Conservation (phyloP, 92 coral and sea anemone genomes). For the Anthopleura xanthogrammica region DNA sequence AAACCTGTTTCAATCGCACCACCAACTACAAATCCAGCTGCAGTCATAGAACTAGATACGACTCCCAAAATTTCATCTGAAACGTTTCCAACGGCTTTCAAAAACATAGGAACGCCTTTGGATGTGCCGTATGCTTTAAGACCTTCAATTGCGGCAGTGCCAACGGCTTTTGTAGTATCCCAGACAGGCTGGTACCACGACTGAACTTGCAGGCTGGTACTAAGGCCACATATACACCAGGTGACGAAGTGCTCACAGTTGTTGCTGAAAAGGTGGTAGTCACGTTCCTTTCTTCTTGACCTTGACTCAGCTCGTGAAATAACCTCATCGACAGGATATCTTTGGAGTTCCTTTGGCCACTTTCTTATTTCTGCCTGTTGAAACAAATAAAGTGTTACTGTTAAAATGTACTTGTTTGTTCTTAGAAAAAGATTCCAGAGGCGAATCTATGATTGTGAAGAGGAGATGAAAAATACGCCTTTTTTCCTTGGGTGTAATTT, state of each 20-base stretch:
- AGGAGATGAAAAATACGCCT: no score
- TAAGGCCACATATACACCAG: background rate
- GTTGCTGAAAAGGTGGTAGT: background rate
- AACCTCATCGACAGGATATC: background rate
- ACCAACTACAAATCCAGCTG: background rate
- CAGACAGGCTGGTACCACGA: background rate
- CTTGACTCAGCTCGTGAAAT: background rate
- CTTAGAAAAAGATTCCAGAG: no score
- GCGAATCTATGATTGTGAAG: no score
- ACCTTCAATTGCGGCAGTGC: background rate
- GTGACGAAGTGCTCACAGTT: background rate
- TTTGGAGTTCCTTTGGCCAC: background rate
- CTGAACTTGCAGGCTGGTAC: background rate
- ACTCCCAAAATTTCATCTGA: slow-evolving; percentile 5
- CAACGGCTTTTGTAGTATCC: background rate
- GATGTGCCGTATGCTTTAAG: background rate
- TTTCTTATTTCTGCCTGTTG: background rate
- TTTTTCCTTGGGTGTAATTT: no score
- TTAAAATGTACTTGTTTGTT: no score
- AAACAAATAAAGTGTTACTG: background rate
- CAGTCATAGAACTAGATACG: background rate
- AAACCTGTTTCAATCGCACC: background rate
- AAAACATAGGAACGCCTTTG: background rate
- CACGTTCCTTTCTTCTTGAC: background rate
- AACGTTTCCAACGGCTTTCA: background rate